phyloP scores from a whole-genome alignment of 2,113 vertebrate species.

The Steatornis caripensis region DNA sequence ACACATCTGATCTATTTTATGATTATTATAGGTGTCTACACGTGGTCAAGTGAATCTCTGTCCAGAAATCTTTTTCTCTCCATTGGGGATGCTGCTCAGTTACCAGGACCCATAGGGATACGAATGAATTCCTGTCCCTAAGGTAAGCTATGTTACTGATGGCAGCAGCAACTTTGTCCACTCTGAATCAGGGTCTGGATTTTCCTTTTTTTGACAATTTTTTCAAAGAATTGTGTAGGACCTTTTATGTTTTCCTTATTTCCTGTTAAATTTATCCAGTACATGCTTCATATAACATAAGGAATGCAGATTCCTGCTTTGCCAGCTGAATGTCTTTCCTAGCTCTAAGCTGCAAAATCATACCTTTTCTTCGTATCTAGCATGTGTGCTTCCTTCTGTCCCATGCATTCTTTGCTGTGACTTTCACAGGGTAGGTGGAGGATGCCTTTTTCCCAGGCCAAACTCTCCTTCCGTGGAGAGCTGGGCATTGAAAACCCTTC shows the following conservation, averaged over 20 bases:
- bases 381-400: not conserved
- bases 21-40: not conserved
- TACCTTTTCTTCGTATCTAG: not conserved
- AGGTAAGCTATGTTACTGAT: not conserved
- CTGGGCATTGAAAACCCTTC: not conserved
- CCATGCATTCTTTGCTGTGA: not conserved
- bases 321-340: not conserved
- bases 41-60: not conserved
- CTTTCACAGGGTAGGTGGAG: not conserved
- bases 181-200: not conserved
- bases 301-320: not conserved
- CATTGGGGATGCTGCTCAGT: not conserved
- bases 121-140: not conserved
- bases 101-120: not conserved
- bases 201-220: not conserved
- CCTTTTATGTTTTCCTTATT: not conserved
- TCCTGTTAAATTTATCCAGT: not conserved
- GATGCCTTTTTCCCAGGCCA: not conserved
- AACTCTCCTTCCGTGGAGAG: not conserved
- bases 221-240: not conserved
- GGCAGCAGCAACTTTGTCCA: not conserved
- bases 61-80: not conserved
- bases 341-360: not conserved
- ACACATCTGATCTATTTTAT: not conserved
- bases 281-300: not conserved